These are phyloP conservation scores for Lethocerus indicus DNA, from an alignment of 1,140 invertebrate species.

Conservation along the genomic window DNA sequence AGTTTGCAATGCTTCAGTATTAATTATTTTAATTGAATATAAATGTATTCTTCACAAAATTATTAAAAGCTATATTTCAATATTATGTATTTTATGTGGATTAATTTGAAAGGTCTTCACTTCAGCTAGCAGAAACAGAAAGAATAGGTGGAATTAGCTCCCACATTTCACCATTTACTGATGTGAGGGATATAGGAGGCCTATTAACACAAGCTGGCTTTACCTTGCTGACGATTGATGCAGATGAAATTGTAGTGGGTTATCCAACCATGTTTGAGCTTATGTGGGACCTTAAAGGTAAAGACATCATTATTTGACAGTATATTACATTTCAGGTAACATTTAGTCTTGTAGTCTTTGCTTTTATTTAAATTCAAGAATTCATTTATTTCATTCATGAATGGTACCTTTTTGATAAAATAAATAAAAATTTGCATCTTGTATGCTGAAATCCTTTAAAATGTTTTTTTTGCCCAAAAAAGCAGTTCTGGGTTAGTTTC, in stretches of 20 bases:
- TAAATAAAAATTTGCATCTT: no score
- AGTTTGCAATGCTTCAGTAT: no score
- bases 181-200: constrained; percentile 62
- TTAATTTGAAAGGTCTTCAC: constrained; percentile 58
- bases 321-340: neutral
- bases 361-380: neutral
- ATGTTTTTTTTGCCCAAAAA: no score
- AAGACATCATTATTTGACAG: neutral
- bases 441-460: no score
- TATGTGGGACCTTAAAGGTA: constrained; percentile 83
- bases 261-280: constrained; percentile 91
- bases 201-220: constrained; percentile 76
- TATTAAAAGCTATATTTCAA: no score
- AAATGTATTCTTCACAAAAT: no score
- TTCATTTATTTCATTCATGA: neutral
- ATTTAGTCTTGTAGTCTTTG: neutral
- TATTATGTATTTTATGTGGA: no score
- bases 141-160: constrained; percentile 78
- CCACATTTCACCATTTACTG: constrained; percentile 90
- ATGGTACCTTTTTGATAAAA: no score
- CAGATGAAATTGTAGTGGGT: constrained; percentile 79
- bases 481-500: no score
- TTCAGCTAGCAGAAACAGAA: constrained; percentile 90
- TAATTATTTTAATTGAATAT: no score
- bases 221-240: constrained; percentile 87